A percentile compares a stretch with the other conserved stretches of the same genome.
phyloP scores from a whole-genome alignment of 2,888 invertebrate species.

The Heliconius cydno region DNA sequence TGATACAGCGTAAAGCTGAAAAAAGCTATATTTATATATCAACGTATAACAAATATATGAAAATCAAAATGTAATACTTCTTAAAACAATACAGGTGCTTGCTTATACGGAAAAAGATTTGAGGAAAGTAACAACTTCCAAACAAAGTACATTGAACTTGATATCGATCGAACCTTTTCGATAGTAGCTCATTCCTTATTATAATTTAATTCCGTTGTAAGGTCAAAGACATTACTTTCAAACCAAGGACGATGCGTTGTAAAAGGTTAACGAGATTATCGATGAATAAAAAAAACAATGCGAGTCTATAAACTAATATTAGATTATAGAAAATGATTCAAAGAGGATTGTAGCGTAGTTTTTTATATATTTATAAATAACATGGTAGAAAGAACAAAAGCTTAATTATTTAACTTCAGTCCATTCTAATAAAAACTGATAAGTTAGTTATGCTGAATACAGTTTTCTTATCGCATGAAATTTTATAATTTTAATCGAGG shows the following conservation, averaged over 20 bases:
- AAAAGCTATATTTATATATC: background rate
- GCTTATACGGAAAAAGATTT: background rate
- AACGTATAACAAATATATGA: background rate
- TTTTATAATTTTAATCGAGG: too few species aligned
- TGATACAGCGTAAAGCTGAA: too few species aligned
- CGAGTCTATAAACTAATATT: background rate
- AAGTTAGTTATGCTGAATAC: background rate
- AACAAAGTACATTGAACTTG: conserved; percentile 13
- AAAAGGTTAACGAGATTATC: conserved; percentile 35
- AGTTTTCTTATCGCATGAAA: background rate
- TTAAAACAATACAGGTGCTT: background rate
- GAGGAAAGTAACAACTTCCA: conserved; percentile 8
- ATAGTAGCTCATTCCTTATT: conserved; percentile 33
- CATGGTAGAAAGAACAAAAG: background rate
- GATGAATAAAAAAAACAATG: conserved; percentile 11
- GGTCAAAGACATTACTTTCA: conserved; percentile 54
- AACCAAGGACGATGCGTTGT: conserved; percentile 51
- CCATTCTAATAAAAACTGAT: background rate
- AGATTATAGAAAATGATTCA: background rate
- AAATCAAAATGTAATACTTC: background rate
- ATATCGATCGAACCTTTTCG: conserved; percentile 20
- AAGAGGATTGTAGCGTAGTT: background rate
- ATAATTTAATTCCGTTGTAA: conserved; percentile 53
- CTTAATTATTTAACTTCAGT: background rate
- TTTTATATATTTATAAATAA: background rate